Evolutionary conservation across 1,140 invertebrate species (phyloP).

Genomic region (Rhopalosiphum padi): DNA sequence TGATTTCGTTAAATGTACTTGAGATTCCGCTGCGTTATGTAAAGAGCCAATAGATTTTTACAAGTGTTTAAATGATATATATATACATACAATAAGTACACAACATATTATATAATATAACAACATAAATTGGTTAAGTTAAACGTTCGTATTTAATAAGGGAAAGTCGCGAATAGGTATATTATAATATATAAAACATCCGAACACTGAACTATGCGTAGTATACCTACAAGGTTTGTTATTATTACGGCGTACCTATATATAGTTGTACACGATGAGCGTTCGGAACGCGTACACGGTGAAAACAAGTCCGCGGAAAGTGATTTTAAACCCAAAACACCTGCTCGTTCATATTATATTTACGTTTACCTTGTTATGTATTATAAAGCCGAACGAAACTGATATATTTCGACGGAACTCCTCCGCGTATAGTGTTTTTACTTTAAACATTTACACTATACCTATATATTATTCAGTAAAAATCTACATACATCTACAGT

Average conservation of each 20-base stretch:
- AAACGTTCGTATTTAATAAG: background rate
- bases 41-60: too few species aligned
- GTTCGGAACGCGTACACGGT: background rate
- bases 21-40: too few species aligned
- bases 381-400: background rate
- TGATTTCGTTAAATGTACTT: too few species aligned
- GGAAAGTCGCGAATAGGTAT: background rate
- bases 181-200: too few species aligned
- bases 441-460: background rate
- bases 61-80: too few species aligned
- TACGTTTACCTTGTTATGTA: background rate
- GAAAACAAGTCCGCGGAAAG: background rate
- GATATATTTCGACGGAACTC: background rate
- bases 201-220: too few species aligned
- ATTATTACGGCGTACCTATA: background rate
- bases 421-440: background rate
- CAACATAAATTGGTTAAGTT: background rate
- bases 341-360: background rate
- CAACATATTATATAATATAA: background rate
- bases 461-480: background rate
- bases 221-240: background rate
- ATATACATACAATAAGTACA: background rate
- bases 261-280: background rate
- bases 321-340: background rate
- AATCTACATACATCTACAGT: background rate